These are phyloP conservation scores for Nothura maculosa DNA, from an alignment of 2,797 vertebrate genomes.

Conservation along the genomic window DNA sequence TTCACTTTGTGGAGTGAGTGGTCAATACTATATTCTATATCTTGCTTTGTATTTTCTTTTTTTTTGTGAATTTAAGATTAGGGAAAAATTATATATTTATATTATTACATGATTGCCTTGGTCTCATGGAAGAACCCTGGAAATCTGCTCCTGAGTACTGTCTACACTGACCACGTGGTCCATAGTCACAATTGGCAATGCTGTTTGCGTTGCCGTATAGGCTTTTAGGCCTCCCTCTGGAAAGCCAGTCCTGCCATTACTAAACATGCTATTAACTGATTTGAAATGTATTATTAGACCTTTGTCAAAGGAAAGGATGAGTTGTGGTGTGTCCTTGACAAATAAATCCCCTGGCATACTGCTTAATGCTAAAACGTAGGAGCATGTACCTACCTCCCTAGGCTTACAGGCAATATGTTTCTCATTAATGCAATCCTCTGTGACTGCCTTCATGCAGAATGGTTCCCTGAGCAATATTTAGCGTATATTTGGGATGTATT, in stretches of 20 bases:
- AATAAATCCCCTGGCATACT: fast-evolving
- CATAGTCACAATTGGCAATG: not conserved
- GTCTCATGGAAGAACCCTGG: not conserved
- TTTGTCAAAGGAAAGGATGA: not conserved
- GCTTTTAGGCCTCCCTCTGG: not conserved
- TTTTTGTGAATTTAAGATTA: not conserved
- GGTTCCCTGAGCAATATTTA: not conserved
- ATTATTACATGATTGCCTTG: not conserved
- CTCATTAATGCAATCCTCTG: not conserved
- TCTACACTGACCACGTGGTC: not conserved
- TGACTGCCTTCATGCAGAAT: not conserved
- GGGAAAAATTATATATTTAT: not conserved
- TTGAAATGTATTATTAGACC: not conserved
- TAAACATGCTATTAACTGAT: not conserved
- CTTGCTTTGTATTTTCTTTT: not conserved
- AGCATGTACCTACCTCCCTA: fast-evolving
- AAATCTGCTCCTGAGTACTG: not conserved
- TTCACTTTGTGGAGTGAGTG: not conserved
- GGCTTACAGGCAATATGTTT: fast-evolving
- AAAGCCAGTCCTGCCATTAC: not conserved
- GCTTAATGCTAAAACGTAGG: not conserved
- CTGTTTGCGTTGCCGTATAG: not conserved
- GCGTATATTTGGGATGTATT: no score
- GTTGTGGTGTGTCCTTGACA: not conserved
- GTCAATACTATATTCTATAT: not conserved